Conservation (phyloP, 2,888 invertebrate genomes). For the Lingula anatina region DNA sequence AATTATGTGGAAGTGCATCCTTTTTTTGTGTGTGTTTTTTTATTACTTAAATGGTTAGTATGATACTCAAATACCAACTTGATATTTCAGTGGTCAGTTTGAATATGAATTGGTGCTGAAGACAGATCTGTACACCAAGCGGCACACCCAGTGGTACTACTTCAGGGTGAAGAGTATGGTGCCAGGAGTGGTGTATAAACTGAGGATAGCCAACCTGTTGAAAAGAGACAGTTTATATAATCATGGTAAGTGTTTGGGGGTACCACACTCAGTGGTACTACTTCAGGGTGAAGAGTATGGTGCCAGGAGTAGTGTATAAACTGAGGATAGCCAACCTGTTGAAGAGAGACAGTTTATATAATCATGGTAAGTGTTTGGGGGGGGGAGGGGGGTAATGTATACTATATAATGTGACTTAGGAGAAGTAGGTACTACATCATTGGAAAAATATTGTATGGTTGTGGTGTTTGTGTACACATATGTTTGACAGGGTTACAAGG, state of each 20-base stretch:
- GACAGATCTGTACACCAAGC: conserved; percentile 50
- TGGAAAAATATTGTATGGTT: too few species aligned
- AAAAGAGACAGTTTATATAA: conserved; percentile 49
- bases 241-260: conserved; percentile 45
- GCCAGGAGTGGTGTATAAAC: conserved; percentile 44
- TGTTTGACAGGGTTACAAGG: too few species aligned
- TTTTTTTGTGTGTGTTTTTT: conserved; percentile 1
- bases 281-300: conserved; percentile 44
- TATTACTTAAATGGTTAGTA: too few species aligned
- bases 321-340: conserved; percentile 49
- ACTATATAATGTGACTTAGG: too few species aligned
- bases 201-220: conserved; percentile 48
- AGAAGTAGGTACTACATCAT: too few species aligned
- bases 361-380: too few species aligned
- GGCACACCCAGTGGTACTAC: conserved; percentile 53
- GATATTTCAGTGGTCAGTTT: conserved; percentile 48
- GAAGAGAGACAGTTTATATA: conserved; percentile 47
- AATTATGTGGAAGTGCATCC: too few species aligned
- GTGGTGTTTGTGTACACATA: too few species aligned
- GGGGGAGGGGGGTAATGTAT: too few species aligned
- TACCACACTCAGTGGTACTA: conserved; percentile 54
- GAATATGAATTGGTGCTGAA: conserved; percentile 51
- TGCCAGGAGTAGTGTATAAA: conserved; percentile 44
- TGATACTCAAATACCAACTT: too few species aligned
- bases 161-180: conserved; percentile 44